Evolutionary conservation across 2,888 invertebrate species (phyloP).

Genomic region (Syrista parreyssii): DNA sequence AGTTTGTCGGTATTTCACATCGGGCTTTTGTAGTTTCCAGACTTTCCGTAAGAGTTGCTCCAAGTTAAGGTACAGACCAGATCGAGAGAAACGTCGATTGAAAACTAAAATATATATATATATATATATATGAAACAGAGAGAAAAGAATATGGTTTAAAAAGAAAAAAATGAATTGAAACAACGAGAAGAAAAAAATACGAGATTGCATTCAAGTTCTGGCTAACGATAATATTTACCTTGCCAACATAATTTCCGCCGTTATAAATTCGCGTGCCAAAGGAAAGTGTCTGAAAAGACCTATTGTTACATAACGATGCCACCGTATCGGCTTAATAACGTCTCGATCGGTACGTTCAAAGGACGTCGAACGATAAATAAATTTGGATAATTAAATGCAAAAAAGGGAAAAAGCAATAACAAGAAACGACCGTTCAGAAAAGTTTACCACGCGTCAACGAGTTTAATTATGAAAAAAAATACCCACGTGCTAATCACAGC

Average conservation of each 20-base stretch:
- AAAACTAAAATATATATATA: neutral
- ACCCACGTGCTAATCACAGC: no score
- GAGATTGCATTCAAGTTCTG: neutral
- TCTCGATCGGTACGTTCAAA: neutral
- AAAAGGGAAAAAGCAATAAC: neutral
- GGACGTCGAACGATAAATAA: neutral
- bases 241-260: neutral
- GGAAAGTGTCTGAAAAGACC: neutral
- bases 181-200: neutral
- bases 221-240: neutral
- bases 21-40: neutral
- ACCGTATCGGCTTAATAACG: neutral
- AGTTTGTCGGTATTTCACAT: neutral
- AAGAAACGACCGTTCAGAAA: neutral
- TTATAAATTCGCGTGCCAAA: neutral
- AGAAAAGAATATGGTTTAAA: neutral
- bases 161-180: neutral
- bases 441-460: no score
- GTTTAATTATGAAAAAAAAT: no score
- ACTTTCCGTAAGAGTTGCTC: neutral
- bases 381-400: neutral
- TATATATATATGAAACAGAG: neutral
- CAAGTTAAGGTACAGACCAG: neutral
- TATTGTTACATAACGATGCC: neutral
- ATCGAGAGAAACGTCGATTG: neutral